Conservation (phyloP, 2,888 invertebrate species). For the Pachycephus smyrnensis region DNA sequence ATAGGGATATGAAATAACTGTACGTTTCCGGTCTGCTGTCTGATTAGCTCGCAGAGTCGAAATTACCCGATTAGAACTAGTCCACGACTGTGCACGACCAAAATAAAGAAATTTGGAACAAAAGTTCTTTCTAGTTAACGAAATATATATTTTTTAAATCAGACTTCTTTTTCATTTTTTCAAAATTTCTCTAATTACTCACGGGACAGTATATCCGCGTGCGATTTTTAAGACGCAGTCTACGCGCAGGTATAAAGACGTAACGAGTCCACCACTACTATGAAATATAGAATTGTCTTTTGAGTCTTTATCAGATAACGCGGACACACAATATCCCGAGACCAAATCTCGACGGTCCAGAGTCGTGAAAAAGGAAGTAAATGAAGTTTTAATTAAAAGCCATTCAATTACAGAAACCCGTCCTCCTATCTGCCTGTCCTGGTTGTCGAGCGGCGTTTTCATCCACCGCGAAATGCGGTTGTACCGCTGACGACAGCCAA, state of each 20-base stretch:
- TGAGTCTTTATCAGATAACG: constrained; percentile 40
- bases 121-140: too few species aligned
- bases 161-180: too few species aligned
- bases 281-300: constrained; percentile 34
- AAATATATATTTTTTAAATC: too few species aligned
- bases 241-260: neutral
- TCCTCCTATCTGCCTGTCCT: constrained; percentile 19
- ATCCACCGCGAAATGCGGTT: constrained; percentile 37
- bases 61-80: neutral
- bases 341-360: constrained; percentile 7
- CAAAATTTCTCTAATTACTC: too few species aligned
- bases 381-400: constrained; percentile 56
- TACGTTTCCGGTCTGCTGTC: neutral
- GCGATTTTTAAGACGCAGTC: too few species aligned
- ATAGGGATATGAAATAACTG: constrained; percentile 12
- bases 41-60: neutral
- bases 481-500: constrained; percentile 27
- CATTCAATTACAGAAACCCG: constrained; percentile 49
- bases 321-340: constrained; percentile 30
- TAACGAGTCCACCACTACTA: neutral
- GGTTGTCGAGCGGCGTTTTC: constrained; percentile 30
- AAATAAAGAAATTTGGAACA: too few species aligned
- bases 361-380: constrained; percentile 35
- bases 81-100: neutral
- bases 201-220: too few species aligned